Evolutionary conservation across 2,113 vertebrate genomes (phyloP), one percentile per base, ranked within the genome.

Genomic region (Stigmatopora argus): DNA sequence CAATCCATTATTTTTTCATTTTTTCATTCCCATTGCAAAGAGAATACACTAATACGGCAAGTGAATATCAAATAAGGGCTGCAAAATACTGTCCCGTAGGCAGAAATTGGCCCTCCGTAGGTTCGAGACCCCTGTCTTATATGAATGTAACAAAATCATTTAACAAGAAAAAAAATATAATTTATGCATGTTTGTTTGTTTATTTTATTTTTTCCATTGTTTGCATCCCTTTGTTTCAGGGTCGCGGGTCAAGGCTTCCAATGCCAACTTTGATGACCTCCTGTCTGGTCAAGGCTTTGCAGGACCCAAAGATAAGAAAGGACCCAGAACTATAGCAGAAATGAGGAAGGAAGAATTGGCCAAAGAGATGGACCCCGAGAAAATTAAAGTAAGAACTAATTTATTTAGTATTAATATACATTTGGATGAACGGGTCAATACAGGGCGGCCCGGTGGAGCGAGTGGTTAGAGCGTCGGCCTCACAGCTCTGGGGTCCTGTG

Each of bases 261-360:
- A 91, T 56, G 94, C 94, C 83, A 92, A 92, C 83, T 99, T 99
- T 1, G 96, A 99, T 78, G 97, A 99, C 83, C 85, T 99, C 3
- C 89, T 99, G 57, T 98, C 94, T 31, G 92, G 94, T 64, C 96
- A 99, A 87, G 95, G 96, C n/a, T 99, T 99, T 81, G 91, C 94
- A 19, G 95, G 96, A 31, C 83, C 92, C 79, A 98, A 94, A 83
- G 95, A 99, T 62, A 97, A 92, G 86, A 97, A 93, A 72, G 95
- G 96, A 1, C 96, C 96, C 67, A 92, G 93, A 86, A 99, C 97
- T 67, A 99, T 99, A 87, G 96, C 95, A 52, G 97, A 98, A 89
- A 98, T 99, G 97, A 94, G 96, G 80, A 98, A 98, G 84, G 97
- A 99, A 79, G 97, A 99, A 84, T 94, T 99, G 96, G 96, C 96